Conservation (phyloP, 2,888 invertebrate genomes). For the Cephus nigrinus region DNA sequence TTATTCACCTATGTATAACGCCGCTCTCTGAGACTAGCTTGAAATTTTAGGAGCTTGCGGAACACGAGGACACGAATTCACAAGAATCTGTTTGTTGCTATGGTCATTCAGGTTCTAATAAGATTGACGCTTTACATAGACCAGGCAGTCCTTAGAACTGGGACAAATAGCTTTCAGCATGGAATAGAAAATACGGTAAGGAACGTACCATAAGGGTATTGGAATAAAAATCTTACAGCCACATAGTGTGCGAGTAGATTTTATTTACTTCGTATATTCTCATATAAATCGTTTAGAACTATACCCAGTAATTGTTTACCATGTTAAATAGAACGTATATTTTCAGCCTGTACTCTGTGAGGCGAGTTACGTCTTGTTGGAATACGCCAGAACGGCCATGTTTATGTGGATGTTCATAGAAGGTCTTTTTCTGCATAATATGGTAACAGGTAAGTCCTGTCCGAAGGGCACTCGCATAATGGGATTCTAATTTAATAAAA, state of each 20-base stretch:
- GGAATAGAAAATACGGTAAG: constrained; percentile 79
- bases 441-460: constrained; percentile 74
- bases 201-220: constrained; percentile 19
- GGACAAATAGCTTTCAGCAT: constrained; percentile 54
- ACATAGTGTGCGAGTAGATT: not conserved
- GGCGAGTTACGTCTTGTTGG: constrained; percentile 80
- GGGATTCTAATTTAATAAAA: not conserved
- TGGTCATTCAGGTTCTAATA: constrained; percentile 81
- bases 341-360: constrained; percentile 84
- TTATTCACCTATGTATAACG: not conserved
- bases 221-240: not conserved
- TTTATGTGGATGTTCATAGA: constrained; percentile 99
- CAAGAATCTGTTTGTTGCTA: constrained; percentile 85
- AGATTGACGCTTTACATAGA: constrained; percentile 81
- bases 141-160: constrained; percentile 71
- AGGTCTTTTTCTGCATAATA: constrained; percentile 87
- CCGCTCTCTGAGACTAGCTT: not conserved
- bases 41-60: constrained; percentile 74
- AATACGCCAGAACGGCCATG: constrained; percentile 90
- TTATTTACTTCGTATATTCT: not conserved
- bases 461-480: not conserved
- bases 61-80: constrained; percentile 89
- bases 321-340: not conserved
- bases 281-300: not conserved
- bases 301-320: not conserved